Evolutionary conservation across 2,888 invertebrate species (phyloP).

Genomic region (Oxyteleia sp.): DNA sequence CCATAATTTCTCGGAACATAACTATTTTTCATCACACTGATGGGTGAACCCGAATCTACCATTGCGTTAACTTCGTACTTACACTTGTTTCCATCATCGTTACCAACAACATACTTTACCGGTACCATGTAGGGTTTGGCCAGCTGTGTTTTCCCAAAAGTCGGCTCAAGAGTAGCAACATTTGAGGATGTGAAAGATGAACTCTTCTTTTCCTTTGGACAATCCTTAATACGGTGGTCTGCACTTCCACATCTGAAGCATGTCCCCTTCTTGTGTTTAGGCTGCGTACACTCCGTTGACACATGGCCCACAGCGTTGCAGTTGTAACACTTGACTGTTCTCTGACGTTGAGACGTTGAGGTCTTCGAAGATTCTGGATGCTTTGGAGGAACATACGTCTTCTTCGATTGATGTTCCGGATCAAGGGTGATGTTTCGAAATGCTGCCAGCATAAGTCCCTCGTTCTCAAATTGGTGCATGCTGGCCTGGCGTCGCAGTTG

Average conservation of each 20-base stretch:
- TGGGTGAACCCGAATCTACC: neutral
- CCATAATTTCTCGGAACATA: neutral
- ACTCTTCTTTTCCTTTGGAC: constrained; percentile 16
- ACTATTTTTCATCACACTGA: neutral
- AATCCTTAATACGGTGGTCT: constrained; percentile 19
- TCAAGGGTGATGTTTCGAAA: constrained; percentile 15
- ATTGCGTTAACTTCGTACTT: neutral
- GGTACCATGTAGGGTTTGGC: neutral
- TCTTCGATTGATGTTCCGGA: neutral
- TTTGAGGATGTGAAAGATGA: constrained; percentile 5
- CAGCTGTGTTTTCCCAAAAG: neutral
- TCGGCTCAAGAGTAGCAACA: neutral
- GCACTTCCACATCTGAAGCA: constrained; percentile 39
- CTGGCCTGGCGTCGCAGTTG: constrained; percentile 60
- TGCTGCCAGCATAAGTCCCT: constrained; percentile 22
- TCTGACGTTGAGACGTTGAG: no score
- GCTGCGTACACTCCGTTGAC: neutral
- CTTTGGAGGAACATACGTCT: neutral
- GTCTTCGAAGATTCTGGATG: no score
- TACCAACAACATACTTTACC: neutral
- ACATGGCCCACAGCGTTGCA: constrained; percentile 26
- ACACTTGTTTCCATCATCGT: neutral
- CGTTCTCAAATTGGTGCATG: constrained; percentile 37
- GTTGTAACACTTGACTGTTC: constrained; percentile 26
- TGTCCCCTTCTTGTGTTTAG: constrained; percentile 19